phyloP scores from a whole-genome alignment of 2,113 vertebrate species.

The Macaca nemestrina region DNA sequence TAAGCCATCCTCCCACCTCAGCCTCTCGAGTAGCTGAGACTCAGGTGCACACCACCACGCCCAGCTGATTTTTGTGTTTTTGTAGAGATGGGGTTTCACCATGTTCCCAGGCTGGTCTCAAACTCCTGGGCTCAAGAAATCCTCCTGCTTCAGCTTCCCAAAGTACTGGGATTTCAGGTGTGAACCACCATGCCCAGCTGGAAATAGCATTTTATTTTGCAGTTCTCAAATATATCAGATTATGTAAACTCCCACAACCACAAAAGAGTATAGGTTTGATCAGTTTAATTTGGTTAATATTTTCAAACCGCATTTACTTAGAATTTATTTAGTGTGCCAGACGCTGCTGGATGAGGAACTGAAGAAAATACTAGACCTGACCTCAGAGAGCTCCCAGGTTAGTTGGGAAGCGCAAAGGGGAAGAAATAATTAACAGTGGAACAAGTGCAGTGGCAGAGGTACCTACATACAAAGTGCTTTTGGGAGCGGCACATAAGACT shows the following conservation, averaged over 20 bases:
- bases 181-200: no score
- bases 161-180: no score
- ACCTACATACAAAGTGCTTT: neutral
- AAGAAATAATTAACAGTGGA: neutral
- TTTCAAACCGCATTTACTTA: constrained; percentile 5
- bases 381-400: neutral
- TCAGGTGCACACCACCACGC: no score
- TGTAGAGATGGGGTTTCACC: no score
- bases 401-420: neutral
- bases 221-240: neutral
- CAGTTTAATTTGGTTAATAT: neutral
- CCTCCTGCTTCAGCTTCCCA: no score
- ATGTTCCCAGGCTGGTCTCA: no score
- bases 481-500: neutral
- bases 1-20: no score
- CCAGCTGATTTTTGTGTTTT: no score
- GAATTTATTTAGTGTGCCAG: neutral
- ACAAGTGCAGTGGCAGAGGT: neutral
- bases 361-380: neutral
- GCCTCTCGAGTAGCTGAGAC: no score
- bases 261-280: neutral
- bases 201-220: constrained; percentile 13
- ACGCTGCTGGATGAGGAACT: neutral
- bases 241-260: constrained; percentile 8
- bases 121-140: no score